phyloP scores from a whole-genome alignment of 2,113 vertebrate species.

The Cyanocitta stelleri region DNA sequence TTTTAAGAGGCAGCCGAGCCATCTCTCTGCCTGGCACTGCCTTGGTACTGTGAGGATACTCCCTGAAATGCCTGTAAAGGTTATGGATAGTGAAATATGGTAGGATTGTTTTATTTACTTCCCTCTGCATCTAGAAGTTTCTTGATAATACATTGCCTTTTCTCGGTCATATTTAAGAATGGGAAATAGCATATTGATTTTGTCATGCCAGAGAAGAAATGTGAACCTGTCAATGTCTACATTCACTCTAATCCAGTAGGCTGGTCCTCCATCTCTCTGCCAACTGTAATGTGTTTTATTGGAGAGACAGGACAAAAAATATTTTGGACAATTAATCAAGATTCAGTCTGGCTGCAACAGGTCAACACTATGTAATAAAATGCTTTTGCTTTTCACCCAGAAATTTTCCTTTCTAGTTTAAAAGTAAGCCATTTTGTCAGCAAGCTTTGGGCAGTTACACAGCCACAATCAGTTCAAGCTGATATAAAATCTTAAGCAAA shows the following conservation, averaged over 20 bases:
- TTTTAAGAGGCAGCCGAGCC: background rate
- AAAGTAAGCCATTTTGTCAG: background rate
- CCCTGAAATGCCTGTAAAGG: background rate
- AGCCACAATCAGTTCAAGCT: background rate
- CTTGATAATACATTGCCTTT: conserved; percentile 34
- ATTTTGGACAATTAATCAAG: conserved; percentile 11
- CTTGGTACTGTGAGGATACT: background rate
- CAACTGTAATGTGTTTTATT: conserved; percentile 1
- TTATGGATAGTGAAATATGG: background rate
- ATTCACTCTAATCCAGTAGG: conserved; percentile 8
- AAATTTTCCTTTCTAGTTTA: background rate
- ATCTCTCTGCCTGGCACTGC: background rate
- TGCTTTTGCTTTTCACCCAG: background rate
- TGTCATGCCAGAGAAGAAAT: conserved; percentile 28
- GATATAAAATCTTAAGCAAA: background rate
- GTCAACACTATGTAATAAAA: background rate
- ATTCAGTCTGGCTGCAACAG: background rate
- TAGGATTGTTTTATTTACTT: conserved; percentile 17
- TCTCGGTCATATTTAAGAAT: conserved; percentile 50
- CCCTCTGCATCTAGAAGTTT: conserved; percentile 16
- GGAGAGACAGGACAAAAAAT: background rate
- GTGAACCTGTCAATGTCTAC: conserved; percentile 23
- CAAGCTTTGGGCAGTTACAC: background rate
- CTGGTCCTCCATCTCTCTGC: background rate
- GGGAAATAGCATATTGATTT: conserved; percentile 62